Evolutionary conservation across 2,888 invertebrate species (phyloP), one percentile per base, ranked within the genome.

Genomic region (Odontocolon sp.): DNA sequence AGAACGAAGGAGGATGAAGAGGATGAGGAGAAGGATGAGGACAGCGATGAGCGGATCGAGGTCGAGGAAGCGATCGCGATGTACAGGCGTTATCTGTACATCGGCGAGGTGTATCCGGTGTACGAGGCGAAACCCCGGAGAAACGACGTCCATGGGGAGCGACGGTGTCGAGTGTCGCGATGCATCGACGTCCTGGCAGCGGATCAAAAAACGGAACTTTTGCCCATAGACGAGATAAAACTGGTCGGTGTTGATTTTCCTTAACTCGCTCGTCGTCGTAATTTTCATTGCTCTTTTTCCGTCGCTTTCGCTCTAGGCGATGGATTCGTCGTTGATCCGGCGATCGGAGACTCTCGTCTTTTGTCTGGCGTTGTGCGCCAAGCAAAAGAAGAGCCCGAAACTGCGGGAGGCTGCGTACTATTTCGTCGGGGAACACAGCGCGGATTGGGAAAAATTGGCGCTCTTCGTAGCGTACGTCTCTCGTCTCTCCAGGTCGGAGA

Each of bases 391-490:
- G 82, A 87, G 88, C 88, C 80, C 88, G 54, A 81, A 84, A 42
- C 90, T 93, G 1, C 93, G 93, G 80, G 90, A 91, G 69, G 91
- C 91, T 2, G 92, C 92, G 0, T 94, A 94, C 80, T 91, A 91
- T 66, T 79, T 78, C 28, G 52, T 79, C 9, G 33, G 59, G 0
- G 75, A 80, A 21, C 59, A 79, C 90, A 93, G 1, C 82, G 90
- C 66, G 91, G 92, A 83, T 90, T 93, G 95, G 5, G 93, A 94
- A 80, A 92, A 94, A 80, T 91, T 95, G 85, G 92, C 95, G 90
- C 89, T 93, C 21, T 95, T 94, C 81, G 91, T 93, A 66, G 93
- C 93, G 84, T 93, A 92, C 83, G 92, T 92, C 52, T 92, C 93
- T 83, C 83, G 91, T 66, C 85, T 94, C 36, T 85, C 79, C 45